Base-by-base conservation (phyloP, 1,140 invertebrate species). In the Epicauta chinensis region DNA sequence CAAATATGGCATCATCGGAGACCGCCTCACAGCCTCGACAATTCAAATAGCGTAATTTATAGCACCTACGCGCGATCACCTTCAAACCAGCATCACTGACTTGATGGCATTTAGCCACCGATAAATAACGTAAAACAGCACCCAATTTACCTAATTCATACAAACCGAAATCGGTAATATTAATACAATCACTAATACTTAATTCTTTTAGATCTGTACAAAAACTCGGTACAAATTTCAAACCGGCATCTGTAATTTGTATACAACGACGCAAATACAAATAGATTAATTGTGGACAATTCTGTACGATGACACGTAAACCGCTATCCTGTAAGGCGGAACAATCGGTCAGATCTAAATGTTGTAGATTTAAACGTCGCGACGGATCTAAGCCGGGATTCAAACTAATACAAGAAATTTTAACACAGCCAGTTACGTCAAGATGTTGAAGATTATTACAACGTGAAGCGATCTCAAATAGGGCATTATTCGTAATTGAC, bases 21-120 rank as follows among this genome's bases (percentile, higher is more conserved):
- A 96, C 82, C 1, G 90, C 91, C 59, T 94, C 91, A 67, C 91
- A 95, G 3, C 92, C 92, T 31, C 93, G 77, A 1, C 89, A 86
- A 70, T 95, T 95, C 23, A 96, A 75, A 70, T 95, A 96, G 4
- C 92, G 77, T 34, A 96, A 70, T 68, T 92, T 93, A 66, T 91
- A 90, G 66, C 92, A 95, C 36, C 89, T 81, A 48, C 87, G 77
- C 0, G 90, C 90, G 12, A 96, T 82, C n/a, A 92, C 87, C 57
- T 89, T 81, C 0, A 93, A 74, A 1, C 90, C 89, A 2, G 87
- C 88, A 69, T 93, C 90, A 23, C 87, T 90, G 5, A 83, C 73
- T 59, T 86, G 83, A 56, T 88, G 86, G 71, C 90, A 93, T 68
- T 92, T 92, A n/a, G 89, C 89, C 15, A 92, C 89, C 2, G 89